Evolutionary conservation across 2,888 invertebrate species (phyloP).

Genomic region (Prionchulus punctatus): DNA sequence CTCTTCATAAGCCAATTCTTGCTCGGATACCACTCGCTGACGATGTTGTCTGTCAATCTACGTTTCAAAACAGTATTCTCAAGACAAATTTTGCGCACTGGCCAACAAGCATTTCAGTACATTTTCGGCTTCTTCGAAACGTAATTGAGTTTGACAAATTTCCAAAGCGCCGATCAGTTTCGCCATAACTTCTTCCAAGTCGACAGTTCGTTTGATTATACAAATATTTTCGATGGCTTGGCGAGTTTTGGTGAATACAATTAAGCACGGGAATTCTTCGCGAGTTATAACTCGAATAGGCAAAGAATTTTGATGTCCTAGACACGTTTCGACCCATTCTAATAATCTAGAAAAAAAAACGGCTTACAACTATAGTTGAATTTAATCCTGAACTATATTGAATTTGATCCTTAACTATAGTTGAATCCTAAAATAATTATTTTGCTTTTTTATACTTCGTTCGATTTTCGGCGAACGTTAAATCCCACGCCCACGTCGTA

Average conservation of each 20-base stretch:
- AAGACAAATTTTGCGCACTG: too few species aligned
- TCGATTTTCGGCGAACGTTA: constrained; percentile 69
- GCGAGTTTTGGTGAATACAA: background rate
- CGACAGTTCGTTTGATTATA: constrained; percentile 27
- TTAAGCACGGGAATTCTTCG: background rate
- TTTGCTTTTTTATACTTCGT: too few species aligned
- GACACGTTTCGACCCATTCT: background rate
- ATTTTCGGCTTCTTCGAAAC: constrained; percentile 62
- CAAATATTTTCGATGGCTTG: background rate
- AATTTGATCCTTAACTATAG: too few species aligned
- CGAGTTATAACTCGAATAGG: background rate
- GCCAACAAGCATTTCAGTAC: too few species aligned
- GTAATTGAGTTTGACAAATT: constrained; percentile 57
- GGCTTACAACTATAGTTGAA: too few species aligned
- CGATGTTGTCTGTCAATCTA: constrained; percentile 66
- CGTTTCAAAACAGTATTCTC: too few species aligned
- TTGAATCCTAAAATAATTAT: too few species aligned
- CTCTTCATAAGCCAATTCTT: constrained; percentile 77
- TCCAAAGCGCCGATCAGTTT: constrained; percentile 72
- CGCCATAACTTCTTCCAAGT: constrained; percentile 69
- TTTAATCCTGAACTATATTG: too few species aligned
- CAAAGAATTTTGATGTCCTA: background rate
- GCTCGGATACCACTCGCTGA: constrained; percentile 69
- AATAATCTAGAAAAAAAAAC: background rate
- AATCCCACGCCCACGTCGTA: constrained; percentile 87